Evolutionary conservation across 2,113 vertebrate species (phyloP).

Genomic region (Shinisaurus crocodilurus): DNA sequence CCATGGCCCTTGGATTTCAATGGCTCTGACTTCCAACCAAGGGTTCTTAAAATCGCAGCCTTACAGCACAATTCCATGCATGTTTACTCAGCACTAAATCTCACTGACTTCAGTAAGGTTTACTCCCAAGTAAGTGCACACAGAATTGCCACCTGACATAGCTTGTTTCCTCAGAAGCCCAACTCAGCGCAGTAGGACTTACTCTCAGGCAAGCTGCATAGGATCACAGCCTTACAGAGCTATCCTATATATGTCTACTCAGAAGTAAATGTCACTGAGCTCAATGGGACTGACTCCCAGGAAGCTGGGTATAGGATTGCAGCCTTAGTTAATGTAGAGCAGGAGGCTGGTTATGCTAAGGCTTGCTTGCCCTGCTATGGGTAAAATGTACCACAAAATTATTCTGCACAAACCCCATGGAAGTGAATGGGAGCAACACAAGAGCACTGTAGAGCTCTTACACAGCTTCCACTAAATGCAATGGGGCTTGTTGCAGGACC

Average conservation of each 20-base stretch:
- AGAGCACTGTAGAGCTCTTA: neutral
- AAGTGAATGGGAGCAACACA: too few relatives aligned
- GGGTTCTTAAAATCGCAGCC: conserved; percentile 66
- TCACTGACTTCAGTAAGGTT: neutral
- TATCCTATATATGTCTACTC: neutral
- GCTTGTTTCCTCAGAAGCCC: neutral
- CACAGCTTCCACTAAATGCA: neutral
- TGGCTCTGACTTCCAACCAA: neutral
- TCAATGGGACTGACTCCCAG: neutral
- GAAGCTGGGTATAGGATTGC: neutral
- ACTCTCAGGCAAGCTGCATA: neutral
- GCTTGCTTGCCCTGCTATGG: neutral
- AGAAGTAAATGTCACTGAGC: too few relatives aligned
- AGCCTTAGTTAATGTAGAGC: conserved; percentile 48
- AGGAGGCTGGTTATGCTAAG: conserved; percentile 42
- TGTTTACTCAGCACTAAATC: neutral
- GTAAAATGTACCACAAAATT: neutral
- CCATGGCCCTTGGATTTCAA: neutral
- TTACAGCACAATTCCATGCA: neutral
- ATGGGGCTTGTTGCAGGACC: too few relatives aligned
- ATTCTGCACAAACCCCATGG: neutral
- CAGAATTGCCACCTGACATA: neutral
- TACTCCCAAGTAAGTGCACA: neutral
- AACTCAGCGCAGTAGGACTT: neutral
- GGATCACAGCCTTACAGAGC: neutral